Evolutionary conservation across 1,140 invertebrate species (phyloP).

Genomic region (Brevipalpus yothersi): DNA sequence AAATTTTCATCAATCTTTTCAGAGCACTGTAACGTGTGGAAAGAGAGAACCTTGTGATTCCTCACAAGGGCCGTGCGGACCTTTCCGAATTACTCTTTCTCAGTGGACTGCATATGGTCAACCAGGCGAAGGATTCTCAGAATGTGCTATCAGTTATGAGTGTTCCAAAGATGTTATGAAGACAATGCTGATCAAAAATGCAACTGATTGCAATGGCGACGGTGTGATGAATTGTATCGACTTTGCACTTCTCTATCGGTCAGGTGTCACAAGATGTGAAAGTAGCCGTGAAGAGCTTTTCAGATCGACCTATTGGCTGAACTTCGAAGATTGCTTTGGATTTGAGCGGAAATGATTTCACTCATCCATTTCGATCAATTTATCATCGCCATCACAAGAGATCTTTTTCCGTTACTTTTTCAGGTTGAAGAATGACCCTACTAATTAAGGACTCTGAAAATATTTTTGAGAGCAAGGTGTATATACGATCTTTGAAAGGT

Average conservation of each 20-base stretch:
- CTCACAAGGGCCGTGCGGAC: background rate
- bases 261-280: slow-evolving; percentile 1
- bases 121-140: background rate
- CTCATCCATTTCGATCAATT: no score
- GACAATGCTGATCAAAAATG: slow-evolving; percentile 28
- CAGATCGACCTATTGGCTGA: slow-evolving; percentile 5
- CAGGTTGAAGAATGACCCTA: no score
- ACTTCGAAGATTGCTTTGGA: slow-evolving; percentile 1
- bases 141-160: background rate
- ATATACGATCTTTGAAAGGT: no score
- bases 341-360: background rate
- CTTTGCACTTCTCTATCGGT: slow-evolving; percentile 44
- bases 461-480: no score
- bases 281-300: slow-evolving; percentile 4
- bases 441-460: no score
- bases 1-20: background rate
- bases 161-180: background rate
- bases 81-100: background rate
- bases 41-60: background rate
- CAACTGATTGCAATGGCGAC: slow-evolving; percentile 55
- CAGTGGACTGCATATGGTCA: background rate
- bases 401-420: no score
- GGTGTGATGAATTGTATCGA: slow-evolving; percentile 23
- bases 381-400: no score
- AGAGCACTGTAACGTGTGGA: background rate